These are phyloP conservation scores for Enteromius fasciolatus DNA, from an alignment of 2,797 vertebrate species.

Conservation along the genomic window DNA sequence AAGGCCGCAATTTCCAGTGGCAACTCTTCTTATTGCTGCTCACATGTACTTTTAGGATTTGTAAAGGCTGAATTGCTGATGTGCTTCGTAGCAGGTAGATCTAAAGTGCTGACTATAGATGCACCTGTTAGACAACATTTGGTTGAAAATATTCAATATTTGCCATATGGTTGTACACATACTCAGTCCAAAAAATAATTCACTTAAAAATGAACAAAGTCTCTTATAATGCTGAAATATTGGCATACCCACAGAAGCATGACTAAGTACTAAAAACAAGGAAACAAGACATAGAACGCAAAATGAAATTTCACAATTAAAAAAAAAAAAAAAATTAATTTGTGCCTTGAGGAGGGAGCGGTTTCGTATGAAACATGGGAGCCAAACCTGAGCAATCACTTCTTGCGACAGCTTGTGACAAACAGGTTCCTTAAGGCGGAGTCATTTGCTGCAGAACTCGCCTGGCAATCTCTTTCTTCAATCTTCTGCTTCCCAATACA, in stretches of 20 bases:
- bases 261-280: background rate
- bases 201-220: background rate
- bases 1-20: background rate
- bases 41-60: background rate
- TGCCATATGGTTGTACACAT: background rate
- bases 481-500: constrained; percentile 40
- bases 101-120: background rate
- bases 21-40: background rate
- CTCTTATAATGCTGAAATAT: background rate
- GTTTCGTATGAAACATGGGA: constrained; percentile 64
- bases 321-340: constrained; percentile 49
- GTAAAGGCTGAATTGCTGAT: constrained; percentile 5
- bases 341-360: constrained; percentile 72
- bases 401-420: constrained; percentile 81
- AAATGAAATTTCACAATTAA: constrained; percentile 16
- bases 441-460: constrained; percentile 64
- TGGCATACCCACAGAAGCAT: background rate
- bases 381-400: constrained; percentile 80
- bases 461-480: constrained; percentile 67
- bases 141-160: background rate
- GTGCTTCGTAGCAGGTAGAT: constrained; percentile 1
- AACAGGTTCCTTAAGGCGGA: constrained; percentile 75
- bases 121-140: constrained; percentile 35
- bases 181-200: background rate
- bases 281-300: background rate